A percentile compares a stretch with the other conserved stretches of the same genome.
Evolutionary conservation across 2,888 invertebrate genomes (phyloP).

Genomic region (Anodontia alba): DNA sequence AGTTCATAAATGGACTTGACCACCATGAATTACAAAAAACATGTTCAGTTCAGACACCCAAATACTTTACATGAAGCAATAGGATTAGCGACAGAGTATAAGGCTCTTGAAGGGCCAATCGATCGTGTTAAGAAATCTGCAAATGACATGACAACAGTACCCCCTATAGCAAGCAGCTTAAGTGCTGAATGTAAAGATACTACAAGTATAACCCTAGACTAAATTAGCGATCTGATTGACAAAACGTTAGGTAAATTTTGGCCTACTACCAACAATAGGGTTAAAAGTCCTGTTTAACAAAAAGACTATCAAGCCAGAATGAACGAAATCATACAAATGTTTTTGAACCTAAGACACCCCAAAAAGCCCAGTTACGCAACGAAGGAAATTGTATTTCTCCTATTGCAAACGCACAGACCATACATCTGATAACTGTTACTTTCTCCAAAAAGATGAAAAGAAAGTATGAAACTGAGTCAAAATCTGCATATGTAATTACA

Average conservation of each 20-base stretch:
- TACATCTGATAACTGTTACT: neutral
- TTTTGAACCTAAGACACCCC: neutral
- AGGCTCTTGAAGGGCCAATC: neutral
- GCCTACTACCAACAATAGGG: neutral
- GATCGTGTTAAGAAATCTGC: neutral
- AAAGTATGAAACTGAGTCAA: neutral
- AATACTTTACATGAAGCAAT: slow-evolving; percentile 24
- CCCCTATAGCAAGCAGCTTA: neutral
- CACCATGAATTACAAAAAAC: slow-evolving; percentile 27
- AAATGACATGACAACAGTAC: neutral
- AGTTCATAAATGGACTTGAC: slow-evolving; percentile 28
- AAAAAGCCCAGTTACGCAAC: neutral
- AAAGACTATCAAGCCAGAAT: neutral
- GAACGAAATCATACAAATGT: neutral
- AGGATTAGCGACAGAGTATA: neutral
- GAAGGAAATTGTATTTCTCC: neutral
- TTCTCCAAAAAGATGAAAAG: neutral
- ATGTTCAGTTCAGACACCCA: slow-evolving; percentile 28
- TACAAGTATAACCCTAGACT: neutral
- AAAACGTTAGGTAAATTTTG: neutral
- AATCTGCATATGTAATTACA: neutral
- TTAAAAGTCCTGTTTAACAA: too few species aligned
- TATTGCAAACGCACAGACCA: neutral
- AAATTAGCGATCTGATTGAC: neutral
- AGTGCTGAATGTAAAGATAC: neutral